phyloP scores from a whole-genome alignment of 2,797 vertebrate species.

The Anguilla pacifica region DNA sequence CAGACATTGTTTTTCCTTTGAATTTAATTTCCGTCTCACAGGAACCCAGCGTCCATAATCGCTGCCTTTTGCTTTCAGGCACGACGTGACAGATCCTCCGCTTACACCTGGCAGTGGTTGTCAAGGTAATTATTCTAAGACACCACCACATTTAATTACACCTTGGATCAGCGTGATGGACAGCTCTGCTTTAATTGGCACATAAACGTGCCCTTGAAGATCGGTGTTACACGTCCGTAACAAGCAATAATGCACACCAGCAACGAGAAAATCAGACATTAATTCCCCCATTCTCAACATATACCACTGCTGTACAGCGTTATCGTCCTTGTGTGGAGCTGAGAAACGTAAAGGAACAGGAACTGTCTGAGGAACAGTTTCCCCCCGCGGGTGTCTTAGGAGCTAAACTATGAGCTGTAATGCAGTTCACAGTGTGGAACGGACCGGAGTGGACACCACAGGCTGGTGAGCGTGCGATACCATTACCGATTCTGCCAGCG shows the following conservation, averaged over 20 bases:
- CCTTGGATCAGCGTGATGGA: not conserved
- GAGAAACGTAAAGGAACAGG: no score
- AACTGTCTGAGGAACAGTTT: not conserved
- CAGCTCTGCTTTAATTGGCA: not conserved
- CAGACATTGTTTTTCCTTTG: not conserved
- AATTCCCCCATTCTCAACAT: not conserved
- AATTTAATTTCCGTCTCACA: not conserved
- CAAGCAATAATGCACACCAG: not conserved
- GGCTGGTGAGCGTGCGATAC: not conserved
- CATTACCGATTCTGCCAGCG: not conserved
- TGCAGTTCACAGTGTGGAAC: conserved; percentile 1
- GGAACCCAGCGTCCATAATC: not conserved
- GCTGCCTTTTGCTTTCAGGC: not conserved
- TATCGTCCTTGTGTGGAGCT: not conserved
- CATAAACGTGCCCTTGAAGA: not conserved
- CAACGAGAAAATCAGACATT: not conserved
- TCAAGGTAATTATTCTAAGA: conserved; percentile 27
- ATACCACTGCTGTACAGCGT: not conserved
- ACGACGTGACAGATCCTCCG: not conserved
- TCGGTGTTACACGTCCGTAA: not conserved
- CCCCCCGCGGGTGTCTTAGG: not conserved
- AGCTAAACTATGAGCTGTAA: not conserved
- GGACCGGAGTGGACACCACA: not conserved
- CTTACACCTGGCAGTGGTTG: not conserved
- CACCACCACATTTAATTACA: conserved; percentile 23